phyloP scores from a whole-genome alignment of 2,113 vertebrate species.

The Saguinus midas region DNA sequence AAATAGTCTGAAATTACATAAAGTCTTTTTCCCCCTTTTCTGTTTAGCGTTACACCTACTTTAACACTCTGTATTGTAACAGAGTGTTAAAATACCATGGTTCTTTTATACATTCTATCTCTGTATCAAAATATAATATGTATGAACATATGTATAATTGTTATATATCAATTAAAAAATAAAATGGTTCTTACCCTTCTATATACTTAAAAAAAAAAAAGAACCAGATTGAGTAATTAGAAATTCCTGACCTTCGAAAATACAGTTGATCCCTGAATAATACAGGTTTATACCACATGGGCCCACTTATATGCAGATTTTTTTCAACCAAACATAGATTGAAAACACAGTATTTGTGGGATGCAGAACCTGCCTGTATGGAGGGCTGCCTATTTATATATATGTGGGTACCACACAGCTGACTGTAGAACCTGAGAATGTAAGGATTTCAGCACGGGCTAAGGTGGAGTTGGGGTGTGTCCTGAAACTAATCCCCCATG shows the following conservation, averaged over 20 bases:
- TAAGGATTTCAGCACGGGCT: neutral
- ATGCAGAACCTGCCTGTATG: neutral
- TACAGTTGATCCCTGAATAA: neutral
- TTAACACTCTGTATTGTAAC: neutral
- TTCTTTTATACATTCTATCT: neutral
- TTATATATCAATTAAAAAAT: neutral
- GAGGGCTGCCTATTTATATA: neutral
- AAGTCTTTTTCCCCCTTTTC: neutral
- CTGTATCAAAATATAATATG: neutral
- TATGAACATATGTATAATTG: neutral
- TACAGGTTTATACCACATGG: neutral
- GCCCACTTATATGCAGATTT: neutral
- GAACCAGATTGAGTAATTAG: neutral
- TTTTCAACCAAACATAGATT: neutral
- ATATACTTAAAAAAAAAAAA: neutral
- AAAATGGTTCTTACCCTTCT: neutral
- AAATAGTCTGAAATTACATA: neutral
- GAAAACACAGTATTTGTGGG: neutral
- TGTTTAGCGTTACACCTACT: neutral
- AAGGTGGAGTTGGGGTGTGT: neutral
- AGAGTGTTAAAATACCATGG: neutral
- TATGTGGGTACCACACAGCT: neutral
- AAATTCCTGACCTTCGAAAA: neutral
- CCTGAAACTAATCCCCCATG: neutral
- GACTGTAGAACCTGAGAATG: neutral